Conservation (phyloP, 2,113 vertebrate species). For the Puntigrus tetrazona region DNA sequence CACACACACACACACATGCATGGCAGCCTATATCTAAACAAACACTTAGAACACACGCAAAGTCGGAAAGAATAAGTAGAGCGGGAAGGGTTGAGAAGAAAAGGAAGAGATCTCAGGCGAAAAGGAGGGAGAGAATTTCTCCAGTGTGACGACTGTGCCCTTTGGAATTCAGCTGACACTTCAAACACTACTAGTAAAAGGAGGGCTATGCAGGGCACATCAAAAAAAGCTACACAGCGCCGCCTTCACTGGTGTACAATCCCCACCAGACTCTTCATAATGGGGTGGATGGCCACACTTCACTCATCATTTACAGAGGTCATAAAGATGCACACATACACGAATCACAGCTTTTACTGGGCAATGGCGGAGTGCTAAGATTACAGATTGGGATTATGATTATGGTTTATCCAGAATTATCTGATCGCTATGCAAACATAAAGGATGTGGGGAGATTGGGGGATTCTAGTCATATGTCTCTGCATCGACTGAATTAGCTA, state of each 20-base stretch:
- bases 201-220: constrained; percentile 63
- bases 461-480: no score
- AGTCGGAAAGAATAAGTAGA: constrained; percentile 6
- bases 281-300: neutral
- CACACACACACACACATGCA: no score
- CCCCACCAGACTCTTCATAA: constrained; percentile 59
- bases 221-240: constrained; percentile 31
- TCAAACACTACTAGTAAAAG: constrained; percentile 71
- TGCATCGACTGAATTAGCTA: no score
- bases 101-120: neutral
- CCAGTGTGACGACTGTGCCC: constrained; percentile 49
- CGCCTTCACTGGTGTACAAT: neutral
- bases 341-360: no score
- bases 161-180: constrained; percentile 65
- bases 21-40: neutral
- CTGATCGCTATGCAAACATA: no score
- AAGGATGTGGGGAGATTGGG: no score
- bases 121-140: constrained; percentile 15
- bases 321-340: neutral
- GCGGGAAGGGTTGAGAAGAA: neutral
- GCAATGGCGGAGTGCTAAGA: no score
- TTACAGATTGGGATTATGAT: no score
- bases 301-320: neutral
- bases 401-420: no score
- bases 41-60: neutral